Evolutionary conservation across 2,888 invertebrate genomes (phyloP), one percentile per base, ranked within the genome.

Genomic region (Drosophila rellima): DNA sequence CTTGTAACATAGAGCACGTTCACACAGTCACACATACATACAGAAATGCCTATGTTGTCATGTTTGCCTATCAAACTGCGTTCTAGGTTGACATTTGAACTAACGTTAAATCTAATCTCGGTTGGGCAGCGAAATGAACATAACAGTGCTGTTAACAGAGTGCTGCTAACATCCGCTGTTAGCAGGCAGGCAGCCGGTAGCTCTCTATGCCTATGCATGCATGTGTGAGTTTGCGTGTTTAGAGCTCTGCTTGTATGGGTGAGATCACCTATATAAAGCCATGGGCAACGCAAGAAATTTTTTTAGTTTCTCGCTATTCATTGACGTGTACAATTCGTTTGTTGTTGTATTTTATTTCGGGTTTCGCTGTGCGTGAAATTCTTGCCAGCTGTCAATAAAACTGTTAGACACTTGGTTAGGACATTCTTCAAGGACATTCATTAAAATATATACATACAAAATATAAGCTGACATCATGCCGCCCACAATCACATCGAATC

Each of bases 401-500:
- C 15, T 42, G 44, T n/a, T 37, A 35, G 7, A 26, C 17, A 8
- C 20, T 42, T 52, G 29, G 15, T 23, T 35, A 51, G 47, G 57
- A 54, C 29, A 31, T 29, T 11, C 17, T 42, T 61, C 44, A 72
- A 86, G 87, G 83, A 71, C 51, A 69, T 33, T 42, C 20, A 52
- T 29, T 29, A 5, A 17, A 47, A 17, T 29, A 48, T 29, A 29
- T 26, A 10, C 29, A 26, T 29, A 17, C 5, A 42, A n/a, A 33
- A 26, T n/a, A 52, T 11, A 57, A 40, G 64, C 50, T 82, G 71
- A 70, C 61, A 85, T 83, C 79, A 92, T 92, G 92, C 88, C 92
- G 55, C 92, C 91, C 29, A 89, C 90, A 44, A 88, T 85, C 29
- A 91, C 91, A 40, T 90, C 87, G 63, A 76, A 67, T 42, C 64